A percentile compares a stretch with the other conserved stretches of the same genome.
These are phyloP conservation scores for Trachops cirrhosus DNA, from an alignment of 2,797 vertebrate species.

Conservation along the genomic window DNA sequence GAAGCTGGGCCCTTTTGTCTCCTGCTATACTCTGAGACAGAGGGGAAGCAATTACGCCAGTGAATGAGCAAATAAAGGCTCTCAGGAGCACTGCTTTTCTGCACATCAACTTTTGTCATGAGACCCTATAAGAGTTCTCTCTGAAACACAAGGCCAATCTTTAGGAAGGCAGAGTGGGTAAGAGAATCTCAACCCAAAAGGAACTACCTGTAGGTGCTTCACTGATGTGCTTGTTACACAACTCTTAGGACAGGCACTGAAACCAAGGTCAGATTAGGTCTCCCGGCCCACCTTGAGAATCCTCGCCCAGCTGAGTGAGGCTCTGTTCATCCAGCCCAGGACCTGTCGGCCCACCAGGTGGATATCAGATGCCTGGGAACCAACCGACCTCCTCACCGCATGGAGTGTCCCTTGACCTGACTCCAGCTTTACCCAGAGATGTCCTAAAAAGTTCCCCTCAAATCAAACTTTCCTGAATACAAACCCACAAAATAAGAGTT, in stretches of 20 bases:
- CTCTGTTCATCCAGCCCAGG: neutral
- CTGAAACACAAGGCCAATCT: neutral
- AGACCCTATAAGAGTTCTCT: neutral
- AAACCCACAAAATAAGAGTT: neutral
- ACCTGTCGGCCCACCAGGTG: neutral
- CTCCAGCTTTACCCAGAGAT: neutral
- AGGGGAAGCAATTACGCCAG: neutral
- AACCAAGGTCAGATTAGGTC: neutral
- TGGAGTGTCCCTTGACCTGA: neutral
- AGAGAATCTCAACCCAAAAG: neutral
- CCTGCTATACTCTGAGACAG: neutral
- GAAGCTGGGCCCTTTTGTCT: conserved; percentile 36
- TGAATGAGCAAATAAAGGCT: neutral
- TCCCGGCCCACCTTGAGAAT: neutral
- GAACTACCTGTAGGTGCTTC: neutral
- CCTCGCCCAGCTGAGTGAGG: neutral
- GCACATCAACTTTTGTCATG: neutral
- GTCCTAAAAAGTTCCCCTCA: neutral
- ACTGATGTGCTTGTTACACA: neutral
- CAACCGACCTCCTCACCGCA: neutral
- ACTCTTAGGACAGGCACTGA: neutral
- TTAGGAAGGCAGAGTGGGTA: neutral
- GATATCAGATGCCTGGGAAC: neutral
- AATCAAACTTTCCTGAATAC: neutral
- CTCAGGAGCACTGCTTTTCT: conserved; percentile 7